These are phyloP conservation scores for Dendrocincla tyrannina DNA, from an alignment of 2,797 vertebrate genomes.

Conservation along the genomic window DNA sequence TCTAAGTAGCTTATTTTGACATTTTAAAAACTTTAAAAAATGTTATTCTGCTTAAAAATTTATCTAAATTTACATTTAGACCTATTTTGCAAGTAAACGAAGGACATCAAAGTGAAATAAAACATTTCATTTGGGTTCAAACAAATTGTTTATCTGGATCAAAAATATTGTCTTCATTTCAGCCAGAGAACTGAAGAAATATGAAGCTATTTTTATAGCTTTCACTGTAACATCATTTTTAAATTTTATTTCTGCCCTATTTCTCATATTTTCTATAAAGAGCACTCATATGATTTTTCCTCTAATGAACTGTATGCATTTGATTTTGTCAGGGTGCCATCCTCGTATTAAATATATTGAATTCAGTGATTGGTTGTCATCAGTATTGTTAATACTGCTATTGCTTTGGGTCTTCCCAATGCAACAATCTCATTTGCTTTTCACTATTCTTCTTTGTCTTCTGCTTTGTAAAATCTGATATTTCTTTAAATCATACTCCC, in stretches of 20 bases:
- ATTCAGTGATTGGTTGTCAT: neutral
- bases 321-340: neutral
- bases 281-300: neutral
- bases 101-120: conserved; percentile 21
- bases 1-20: neutral
- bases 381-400: neutral
- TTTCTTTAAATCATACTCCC: neutral
- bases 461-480: neutral
- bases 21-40: neutral
- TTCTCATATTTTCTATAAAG: neutral
- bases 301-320: neutral
- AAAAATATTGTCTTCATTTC: neutral
- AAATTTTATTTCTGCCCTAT: neutral
- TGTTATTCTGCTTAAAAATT: conserved; percentile 18
- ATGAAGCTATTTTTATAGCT: neutral
- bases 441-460: neutral
- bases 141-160: conserved; percentile 2
- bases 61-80: conserved; percentile 3
- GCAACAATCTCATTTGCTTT: neutral
- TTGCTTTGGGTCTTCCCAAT: neutral
- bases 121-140: conserved; percentile 22
- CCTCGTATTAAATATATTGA: neutral
- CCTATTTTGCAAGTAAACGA: neutral
- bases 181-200: neutral
- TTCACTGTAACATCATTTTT: neutral